Evolutionary conservation across 1,140 invertebrate species (phyloP), one percentile per base, ranked within the genome.

Genomic region (Subanguina moxae): DNA sequence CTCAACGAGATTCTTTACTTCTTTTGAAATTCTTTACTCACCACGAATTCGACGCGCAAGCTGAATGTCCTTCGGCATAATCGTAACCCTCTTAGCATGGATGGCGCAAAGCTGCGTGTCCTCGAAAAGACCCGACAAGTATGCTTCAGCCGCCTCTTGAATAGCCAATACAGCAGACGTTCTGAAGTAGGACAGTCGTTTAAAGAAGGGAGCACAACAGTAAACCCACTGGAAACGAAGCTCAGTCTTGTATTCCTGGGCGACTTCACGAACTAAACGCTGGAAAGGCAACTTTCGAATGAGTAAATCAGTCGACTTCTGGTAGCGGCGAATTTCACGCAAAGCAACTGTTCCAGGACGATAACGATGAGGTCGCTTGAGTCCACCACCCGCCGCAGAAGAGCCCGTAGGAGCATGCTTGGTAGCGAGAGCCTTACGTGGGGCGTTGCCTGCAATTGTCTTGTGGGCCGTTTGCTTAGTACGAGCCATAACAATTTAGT

Each of bases 351-450:
- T 74, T 11, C 70, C 57, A 3, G 8, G 85, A 83, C 82, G 77
- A 78, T 85, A 71, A 84, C 72, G 78, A 86, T 84, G 28, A 38
- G 85, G 90, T 78, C 91, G 91, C 83, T 91, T 91, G 0, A 91
- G 90, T 66, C 90, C 90, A 67, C 90, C 90, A 45, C 90, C 91
- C 0, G 90, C 89, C 27, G 90, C 90, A 19, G 90, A 90, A 38
- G 32, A 38, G 3, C 32, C 32, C 3, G 3, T 38, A 11, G 32
- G 32, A 38, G 32, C 32, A 38, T 38, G 32, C 32, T 38, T 38
- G 32, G 32, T 30, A 65, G 32, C 32, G 32, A 38, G 32, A 38
- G 32, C 32, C 19, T 62, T 62, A 19, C 61, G 61, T 13, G 61
- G 32, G 11, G 61, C 61, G 19, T 62, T 62, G 32, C 32, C 45